Evolutionary conservation across 2,888 invertebrate genomes (phyloP), one percentile per base, ranked within the genome.

Genomic region (Thymelicus sylvestris): DNA sequence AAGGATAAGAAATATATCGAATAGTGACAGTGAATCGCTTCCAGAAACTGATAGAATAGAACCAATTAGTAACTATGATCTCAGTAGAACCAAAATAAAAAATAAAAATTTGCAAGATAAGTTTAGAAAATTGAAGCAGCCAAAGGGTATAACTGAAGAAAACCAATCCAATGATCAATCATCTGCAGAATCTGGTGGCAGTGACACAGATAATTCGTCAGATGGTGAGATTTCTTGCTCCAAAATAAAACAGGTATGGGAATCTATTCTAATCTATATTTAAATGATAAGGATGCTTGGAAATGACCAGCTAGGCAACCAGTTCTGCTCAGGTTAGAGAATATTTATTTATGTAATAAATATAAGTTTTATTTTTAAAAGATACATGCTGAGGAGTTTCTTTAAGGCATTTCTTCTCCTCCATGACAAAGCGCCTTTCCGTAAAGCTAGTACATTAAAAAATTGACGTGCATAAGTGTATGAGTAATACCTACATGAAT

Each of bases 51-150:
- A n/a, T n/a, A 62, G 19, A 7, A 67, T 48, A 57, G 74, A 68
- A 71, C 75, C 74, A 59, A 77, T 79, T 10, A 80, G 39, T 66
- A 74, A 78, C 67, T 80, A 82, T 50, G 84, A 86, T 72, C 86
- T 86, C 67, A 73, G 76, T 6, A 82, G 91, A 69, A 86, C 88
- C 71, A 86, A 84, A 73, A 85, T 86, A 55, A 92, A 87, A 78
- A 86, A 80, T 52, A 84, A 79, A 67, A 90, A 86, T 73, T 60
- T 94, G 3, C 84, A 79, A 73, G 79, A 90, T 31, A 94, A 92
- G 74, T 93, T 93, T 72, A 82, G 86, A 77, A 82, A 76, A 47
- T 75, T 92, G 2, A 72, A 86, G 8, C 79, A 74, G 39, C 83
- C 85, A 3, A 64, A 69, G 13, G 39, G 6, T 38, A 13, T n/a